A percentile compares a stretch with the other conserved stretches of the same genome.
Conservation (phyloP, 2,888 invertebrate genomes). For the Himalopsyche kuldschensis region DNA sequence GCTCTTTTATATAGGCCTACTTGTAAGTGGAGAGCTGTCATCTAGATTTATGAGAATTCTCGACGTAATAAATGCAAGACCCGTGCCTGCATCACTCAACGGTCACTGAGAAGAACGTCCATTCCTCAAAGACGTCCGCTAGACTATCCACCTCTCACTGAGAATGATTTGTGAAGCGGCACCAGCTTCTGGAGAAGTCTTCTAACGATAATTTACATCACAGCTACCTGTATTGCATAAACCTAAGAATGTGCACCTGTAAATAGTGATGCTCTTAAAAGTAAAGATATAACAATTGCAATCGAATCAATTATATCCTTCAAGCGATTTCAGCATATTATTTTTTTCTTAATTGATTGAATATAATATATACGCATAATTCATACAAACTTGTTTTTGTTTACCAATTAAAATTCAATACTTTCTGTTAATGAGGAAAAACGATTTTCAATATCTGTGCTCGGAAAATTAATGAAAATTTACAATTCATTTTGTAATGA, state of each 20-base stretch:
- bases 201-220: not conserved
- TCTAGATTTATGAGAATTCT: not conserved
- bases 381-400: too few species aligned
- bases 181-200: not conserved
- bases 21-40: not conserved
- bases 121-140: not conserved
- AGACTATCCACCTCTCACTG: not conserved
- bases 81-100: not conserved
- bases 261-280: not conserved
- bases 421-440: too few species aligned
- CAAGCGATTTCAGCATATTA: too few species aligned
- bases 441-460: too few species aligned
- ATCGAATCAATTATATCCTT: too few species aligned
- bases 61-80: not conserved
- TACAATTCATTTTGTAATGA: too few species aligned
- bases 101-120: not conserved
- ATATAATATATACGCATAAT: too few species aligned
- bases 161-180: not conserved
- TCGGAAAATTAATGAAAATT: too few species aligned
- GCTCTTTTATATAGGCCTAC: not conserved
- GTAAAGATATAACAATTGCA: too few species aligned
- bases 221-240: not conserved
- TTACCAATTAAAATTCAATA: too few species aligned
- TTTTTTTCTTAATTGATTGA: too few species aligned
- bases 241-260: not conserved